Conservation (phyloP, 2,113 vertebrate species). For the Catagonus wagneri region DNA sequence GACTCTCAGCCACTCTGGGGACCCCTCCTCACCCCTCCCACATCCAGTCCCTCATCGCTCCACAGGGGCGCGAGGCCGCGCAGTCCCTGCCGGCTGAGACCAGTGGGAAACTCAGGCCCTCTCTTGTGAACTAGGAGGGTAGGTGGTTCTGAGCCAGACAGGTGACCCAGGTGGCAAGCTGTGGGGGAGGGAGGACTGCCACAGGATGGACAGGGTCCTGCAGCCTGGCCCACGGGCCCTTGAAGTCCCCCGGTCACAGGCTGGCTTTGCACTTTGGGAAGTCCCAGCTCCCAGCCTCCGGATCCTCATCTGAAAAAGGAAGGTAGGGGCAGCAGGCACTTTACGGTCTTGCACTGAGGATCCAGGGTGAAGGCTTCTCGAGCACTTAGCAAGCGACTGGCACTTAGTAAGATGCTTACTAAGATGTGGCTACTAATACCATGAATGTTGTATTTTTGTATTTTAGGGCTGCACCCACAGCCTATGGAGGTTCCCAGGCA, state of each 20-base stretch:
- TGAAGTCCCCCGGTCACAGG: background rate
- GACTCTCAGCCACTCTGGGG: background rate
- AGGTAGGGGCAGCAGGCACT: background rate
- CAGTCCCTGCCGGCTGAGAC: background rate
- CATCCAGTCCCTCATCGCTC: background rate
- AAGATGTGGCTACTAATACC: background rate
- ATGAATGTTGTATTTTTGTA: background rate
- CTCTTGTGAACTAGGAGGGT: background rate
- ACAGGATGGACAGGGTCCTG: background rate
- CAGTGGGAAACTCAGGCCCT: background rate
- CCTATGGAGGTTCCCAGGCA: too few species aligned
- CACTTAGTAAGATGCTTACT: background rate
- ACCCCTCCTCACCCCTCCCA: background rate
- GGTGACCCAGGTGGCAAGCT: background rate
- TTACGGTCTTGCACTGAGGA: background rate
- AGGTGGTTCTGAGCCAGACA: background rate
- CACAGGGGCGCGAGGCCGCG: accelerated
- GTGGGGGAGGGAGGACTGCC: too few species aligned
- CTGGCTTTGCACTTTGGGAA: background rate
- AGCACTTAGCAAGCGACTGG: background rate
- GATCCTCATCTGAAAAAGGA: background rate
- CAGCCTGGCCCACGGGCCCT: background rate
- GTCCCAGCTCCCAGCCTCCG: background rate
- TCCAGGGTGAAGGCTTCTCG: background rate
- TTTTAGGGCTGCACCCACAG: too few species aligned